Evolutionary conservation across 1,140 invertebrate species (phyloP).

Genomic region (Drosophila bocki): DNA sequence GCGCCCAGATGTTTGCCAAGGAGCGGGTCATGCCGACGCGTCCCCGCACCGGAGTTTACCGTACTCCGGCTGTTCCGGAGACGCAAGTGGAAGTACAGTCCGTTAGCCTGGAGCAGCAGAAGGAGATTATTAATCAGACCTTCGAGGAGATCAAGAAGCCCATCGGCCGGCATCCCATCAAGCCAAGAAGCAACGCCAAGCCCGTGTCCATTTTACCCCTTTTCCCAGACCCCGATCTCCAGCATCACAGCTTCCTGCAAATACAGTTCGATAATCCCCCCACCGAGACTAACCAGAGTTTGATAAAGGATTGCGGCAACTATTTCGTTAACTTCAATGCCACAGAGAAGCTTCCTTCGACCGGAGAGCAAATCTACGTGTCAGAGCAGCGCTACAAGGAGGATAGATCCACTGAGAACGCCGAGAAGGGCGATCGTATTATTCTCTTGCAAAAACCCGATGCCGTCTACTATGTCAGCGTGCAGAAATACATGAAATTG

Average conservation of each 20-base stretch:
- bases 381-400: slow-evolving; percentile 62
- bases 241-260: slow-evolving; percentile 16
- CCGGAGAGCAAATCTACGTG: neutral
- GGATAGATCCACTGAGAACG: slow-evolving; percentile 33
- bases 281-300: neutral
- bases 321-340: slow-evolving; percentile 46
- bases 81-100: neutral
- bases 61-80: neutral
- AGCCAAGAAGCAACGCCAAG: slow-evolving; percentile 10
- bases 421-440: slow-evolving; percentile 28
- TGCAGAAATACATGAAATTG: slow-evolving; percentile 41
- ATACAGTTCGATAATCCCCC: slow-evolving; percentile 45
- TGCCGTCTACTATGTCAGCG: slow-evolving; percentile 15
- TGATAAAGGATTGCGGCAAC: slow-evolving; percentile 54
- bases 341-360: neutral
- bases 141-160: slow-evolving; percentile 38
- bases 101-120: slow-evolving; percentile 32
- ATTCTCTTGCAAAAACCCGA: slow-evolving; percentile 12
- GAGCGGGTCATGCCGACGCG: slow-evolving; percentile 1
- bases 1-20: slow-evolving; percentile 42
- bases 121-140: slow-evolving; percentile 36
- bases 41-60: slow-evolving; percentile 5
- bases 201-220: slow-evolving; percentile 39
- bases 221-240: slow-evolving; percentile 34
- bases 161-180: slow-evolving; percentile 40